Evolutionary conservation across 2,888 invertebrate genomes (phyloP), one percentile per base, ranked within the genome.

Genomic region (Leucophora obtusa): DNA sequence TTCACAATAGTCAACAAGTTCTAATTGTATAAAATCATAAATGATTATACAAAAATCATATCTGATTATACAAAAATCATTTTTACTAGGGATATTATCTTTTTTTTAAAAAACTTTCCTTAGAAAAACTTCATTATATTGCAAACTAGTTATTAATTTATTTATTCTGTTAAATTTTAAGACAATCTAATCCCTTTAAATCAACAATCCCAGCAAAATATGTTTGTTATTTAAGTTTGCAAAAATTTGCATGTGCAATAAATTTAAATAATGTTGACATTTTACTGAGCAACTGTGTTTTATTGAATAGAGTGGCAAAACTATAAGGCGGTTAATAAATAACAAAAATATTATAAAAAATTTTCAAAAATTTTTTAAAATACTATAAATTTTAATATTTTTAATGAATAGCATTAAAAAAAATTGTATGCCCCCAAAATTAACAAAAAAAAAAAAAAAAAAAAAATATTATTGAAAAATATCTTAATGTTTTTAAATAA

Each of bases 221-320:
- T 50, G 62, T 21, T 38, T 66, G 28, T 47, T 70, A 71, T 66
- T 71, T 54, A 68, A 60, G 38, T 47, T 70, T 56, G 10, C 35
- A 59, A 68, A 71, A 69, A n/a, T 50, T 72, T 54, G 59, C 63
- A 66, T 54, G 50, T 33, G 54, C 54, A 47, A 78, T 75, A 75
- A 75, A 75, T 72, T 78, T 68, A 51, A 72, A 72, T 68, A 68
- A 72, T 28, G 38, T 38, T 78, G 72, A 68, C 62, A 62, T 24
- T 72, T 38, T 56, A 59, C 58, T 11, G 24, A 38, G 60, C 74
- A 62, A 60, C 66, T 47, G 60, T 51, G 38, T 35, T 47, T 11
- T n/a, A 47, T 47, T 47, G 43, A 2, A 47, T n/a, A 15, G 28
- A 21, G 10, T 43, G 53, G 17, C 60, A 47, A 11, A 33, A 21